Conservation (phyloP, 2,113 vertebrate genomes). For the Phocoena phocoena region DNA sequence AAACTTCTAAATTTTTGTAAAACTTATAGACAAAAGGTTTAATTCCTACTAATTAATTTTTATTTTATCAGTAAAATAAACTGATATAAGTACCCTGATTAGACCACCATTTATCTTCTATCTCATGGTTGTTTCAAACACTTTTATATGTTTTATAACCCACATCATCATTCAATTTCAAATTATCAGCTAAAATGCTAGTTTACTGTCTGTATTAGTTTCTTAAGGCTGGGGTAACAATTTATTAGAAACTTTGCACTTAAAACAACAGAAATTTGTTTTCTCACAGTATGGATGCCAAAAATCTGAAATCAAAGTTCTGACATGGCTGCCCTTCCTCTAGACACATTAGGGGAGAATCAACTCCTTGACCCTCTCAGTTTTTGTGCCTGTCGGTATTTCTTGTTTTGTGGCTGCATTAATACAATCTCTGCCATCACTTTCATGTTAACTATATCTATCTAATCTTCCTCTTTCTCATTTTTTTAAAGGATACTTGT, state of each 20-base stretch:
- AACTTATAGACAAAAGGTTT: background rate
- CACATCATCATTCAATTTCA: background rate
- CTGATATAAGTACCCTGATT: background rate
- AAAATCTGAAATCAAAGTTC: background rate
- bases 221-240: background rate
- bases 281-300: background rate
- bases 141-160: background rate
- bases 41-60: background rate
- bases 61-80: background rate
- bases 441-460: background rate
- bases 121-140: background rate
- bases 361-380: background rate
- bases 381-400: background rate
- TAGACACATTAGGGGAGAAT: no score
- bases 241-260: background rate
- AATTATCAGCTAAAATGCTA: background rate
- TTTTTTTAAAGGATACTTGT: background rate
- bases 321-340: fast-evolving
- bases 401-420: background rate
- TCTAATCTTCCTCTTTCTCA: background rate
- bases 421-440: background rate
- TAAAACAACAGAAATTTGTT: background rate
- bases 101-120: background rate
- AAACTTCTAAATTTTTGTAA: background rate
- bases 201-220: background rate